Conservation (phyloP, 2,797 vertebrate genomes). For the Otolemur crassicaudatus region DNA sequence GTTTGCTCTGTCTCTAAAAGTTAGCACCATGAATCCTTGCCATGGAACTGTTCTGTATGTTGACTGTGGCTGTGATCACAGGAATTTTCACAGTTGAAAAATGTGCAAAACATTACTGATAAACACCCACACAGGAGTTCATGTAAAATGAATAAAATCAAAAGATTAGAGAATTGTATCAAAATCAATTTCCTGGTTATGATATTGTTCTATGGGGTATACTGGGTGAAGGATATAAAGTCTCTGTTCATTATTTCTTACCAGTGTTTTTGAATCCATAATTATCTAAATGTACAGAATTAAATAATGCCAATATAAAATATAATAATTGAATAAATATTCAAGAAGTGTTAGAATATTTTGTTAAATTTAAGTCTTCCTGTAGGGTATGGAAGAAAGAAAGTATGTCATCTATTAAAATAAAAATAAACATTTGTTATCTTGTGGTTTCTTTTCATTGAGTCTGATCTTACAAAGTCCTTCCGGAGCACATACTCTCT, state of each 20-base stretch:
- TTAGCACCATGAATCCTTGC: no score
- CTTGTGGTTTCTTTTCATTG: background rate
- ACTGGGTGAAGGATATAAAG: background rate
- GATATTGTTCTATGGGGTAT: background rate
- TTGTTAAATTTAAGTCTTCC: background rate
- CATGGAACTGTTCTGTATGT: background rate
- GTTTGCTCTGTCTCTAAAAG: background rate
- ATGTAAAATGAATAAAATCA: background rate
- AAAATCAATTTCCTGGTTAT: background rate
- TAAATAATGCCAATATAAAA: background rate
- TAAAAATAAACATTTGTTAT: background rate
- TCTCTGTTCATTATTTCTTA: background rate
- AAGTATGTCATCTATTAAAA: background rate
- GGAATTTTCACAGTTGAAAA: background rate
- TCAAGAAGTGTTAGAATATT: background rate
- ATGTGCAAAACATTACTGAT: background rate
- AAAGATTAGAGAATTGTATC: background rate
- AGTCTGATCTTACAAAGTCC: background rate
- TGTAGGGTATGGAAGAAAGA: background rate
- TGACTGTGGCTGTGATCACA: background rate
- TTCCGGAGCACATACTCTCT: background rate
- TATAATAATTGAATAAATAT: background rate
- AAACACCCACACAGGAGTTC: background rate
- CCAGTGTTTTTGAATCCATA: background rate
- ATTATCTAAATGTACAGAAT: background rate